A percentile compares a stretch with the other conserved stretches of the same genome.
These are phyloP conservation scores for Nematostella vectensis DNA, from an alignment of 92 coral and sea anemone genomes.

Conservation along the genomic window DNA sequence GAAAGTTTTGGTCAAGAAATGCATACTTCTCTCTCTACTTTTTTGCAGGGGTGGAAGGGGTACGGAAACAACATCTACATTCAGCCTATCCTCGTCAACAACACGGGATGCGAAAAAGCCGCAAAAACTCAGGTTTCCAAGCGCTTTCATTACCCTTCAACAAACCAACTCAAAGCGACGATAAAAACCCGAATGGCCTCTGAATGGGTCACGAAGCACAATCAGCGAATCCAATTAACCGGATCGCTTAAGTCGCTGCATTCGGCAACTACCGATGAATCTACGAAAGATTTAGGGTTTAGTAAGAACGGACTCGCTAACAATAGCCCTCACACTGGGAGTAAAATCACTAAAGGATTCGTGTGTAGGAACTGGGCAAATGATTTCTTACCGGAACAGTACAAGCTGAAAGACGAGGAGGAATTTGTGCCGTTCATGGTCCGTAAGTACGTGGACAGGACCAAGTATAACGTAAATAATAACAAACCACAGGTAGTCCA, in stretches of 20 bases:
- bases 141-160: constrained; percentile 19
- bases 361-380: constrained; percentile 69
- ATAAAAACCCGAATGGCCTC: constrained; percentile 54
- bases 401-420: constrained; percentile 3
- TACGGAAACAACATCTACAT: constrained; percentile 67
- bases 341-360: constrained; percentile 68
- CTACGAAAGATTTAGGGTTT: too few species aligned
- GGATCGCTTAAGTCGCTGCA: constrained; percentile 54
- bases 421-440: constrained; percentile 26
- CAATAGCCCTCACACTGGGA: too few species aligned
- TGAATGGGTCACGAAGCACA: constrained; percentile 55
- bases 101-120: constrained; percentile 10
- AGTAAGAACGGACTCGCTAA: too few species aligned
- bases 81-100: constrained; percentile 59
- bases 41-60: constrained; percentile 70
- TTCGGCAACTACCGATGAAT: too few species aligned
- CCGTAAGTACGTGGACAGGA: constrained; percentile 31
- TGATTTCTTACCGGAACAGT: constrained; percentile 34
- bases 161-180: constrained; percentile 36
- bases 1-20: too few species aligned
- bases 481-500: neutral
- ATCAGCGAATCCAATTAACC: constrained; percentile 36
- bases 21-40: neutral
- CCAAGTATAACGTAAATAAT: neutral
- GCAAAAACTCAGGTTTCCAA: neutral